Conservation (phyloP, 2,888 invertebrate genomes). For the Teleogryllus oceanicus region DNA sequence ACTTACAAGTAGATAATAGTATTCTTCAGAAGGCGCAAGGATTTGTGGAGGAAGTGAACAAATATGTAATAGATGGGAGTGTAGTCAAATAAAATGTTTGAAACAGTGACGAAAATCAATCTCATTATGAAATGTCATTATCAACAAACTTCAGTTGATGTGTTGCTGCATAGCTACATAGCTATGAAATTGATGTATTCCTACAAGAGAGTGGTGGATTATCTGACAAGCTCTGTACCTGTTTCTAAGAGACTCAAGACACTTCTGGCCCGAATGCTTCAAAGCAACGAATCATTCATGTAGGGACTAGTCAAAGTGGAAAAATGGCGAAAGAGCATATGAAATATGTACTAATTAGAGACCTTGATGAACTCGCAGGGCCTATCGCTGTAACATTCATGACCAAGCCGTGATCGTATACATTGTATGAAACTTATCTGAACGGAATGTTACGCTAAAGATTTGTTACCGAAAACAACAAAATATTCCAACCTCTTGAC, state of each 20-base stretch:
- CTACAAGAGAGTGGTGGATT: conserved; percentile 1
- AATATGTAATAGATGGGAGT: conserved; percentile 53
- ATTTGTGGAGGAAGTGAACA: conserved; percentile 24
- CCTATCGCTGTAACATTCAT: not conserved
- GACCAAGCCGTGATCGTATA: not conserved
- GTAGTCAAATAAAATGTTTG: conserved; percentile 45
- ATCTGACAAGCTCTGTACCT: not conserved
- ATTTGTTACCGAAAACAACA: conserved; percentile 21
- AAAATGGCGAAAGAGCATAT: not conserved
- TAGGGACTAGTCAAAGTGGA: not conserved
- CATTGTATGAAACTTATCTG: too few species aligned
- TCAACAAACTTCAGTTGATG: not conserved
- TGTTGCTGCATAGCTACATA: not conserved
- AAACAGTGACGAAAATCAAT: conserved; percentile 25
- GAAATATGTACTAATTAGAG: not conserved
- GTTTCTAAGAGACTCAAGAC: conserved; percentile 7
- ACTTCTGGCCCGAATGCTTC: not conserved
- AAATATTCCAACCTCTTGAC: conserved; percentile 1
- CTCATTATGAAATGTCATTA: conserved; percentile 21
- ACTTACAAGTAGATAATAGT: not conserved
- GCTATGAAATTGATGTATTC: conserved; percentile 3
- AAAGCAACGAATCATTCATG: not conserved
- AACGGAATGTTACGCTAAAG: not conserved
- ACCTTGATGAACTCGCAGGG: not conserved
- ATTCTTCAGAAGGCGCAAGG: conserved; percentile 2